These are phyloP conservation scores for Brienomyrus brachyistius DNA, from an alignment of 2,113 vertebrate species.

Conservation along the genomic window DNA sequence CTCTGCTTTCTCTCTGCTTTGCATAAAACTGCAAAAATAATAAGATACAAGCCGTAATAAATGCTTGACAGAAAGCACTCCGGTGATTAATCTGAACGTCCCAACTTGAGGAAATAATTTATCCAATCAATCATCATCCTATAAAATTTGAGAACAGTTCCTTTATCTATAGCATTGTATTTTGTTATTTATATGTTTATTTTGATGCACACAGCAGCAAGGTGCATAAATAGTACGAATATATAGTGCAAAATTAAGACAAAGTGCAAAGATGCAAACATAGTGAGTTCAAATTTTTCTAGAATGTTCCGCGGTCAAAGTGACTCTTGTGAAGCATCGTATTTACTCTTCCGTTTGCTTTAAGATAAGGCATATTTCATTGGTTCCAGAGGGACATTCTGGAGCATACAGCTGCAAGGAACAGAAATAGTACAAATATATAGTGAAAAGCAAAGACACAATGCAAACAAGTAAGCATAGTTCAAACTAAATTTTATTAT, in stretches of 20 bases:
- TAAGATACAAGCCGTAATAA: not conserved
- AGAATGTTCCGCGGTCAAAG: not conserved
- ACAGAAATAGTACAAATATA: not conserved
- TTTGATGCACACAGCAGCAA: not conserved
- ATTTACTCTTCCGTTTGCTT: not conserved
- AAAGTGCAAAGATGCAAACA: not conserved
- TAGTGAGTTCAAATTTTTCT: not conserved
- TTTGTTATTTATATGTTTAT: not conserved
- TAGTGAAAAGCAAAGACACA: not conserved
- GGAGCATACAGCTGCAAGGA: not conserved
- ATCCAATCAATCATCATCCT: not conserved
- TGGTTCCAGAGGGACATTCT: not conserved
- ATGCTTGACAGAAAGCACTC: not conserved
- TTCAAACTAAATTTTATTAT: not conserved
- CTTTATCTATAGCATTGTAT: not conserved
- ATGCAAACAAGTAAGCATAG: not conserved
- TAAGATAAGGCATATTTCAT: not conserved
- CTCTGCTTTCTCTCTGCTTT: not conserved
- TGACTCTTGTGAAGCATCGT: not conserved
- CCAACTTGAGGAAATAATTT: not conserved
- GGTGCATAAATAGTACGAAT: not conserved
- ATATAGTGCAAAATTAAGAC: not conserved
- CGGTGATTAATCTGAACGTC: not conserved
- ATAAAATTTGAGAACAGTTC: not conserved
- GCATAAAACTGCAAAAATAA: not conserved